Conservation (phyloP, 2,113 vertebrate species). For the Callithrix jacchus region DNA sequence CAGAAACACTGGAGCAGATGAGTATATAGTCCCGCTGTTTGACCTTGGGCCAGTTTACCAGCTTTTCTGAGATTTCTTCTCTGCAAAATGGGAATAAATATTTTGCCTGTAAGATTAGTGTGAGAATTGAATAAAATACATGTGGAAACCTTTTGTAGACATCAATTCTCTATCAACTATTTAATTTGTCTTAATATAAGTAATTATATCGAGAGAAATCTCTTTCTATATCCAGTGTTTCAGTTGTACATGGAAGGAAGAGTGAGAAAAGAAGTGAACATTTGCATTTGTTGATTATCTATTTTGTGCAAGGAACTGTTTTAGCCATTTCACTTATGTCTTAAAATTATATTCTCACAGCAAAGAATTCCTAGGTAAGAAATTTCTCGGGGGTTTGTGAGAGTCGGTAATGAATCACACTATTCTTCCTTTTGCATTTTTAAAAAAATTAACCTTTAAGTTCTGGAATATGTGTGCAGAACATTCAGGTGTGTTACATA, state of each 20-base stretch:
- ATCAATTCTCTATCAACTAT: not conserved
- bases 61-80: not conserved
- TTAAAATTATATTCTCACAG: not conserved
- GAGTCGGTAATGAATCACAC: not conserved
- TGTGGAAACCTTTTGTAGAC: not conserved
- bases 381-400: not conserved
- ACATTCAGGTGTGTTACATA: too few species aligned
- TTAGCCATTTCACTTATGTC: not conserved
- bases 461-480: too few species aligned
- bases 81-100: not conserved
- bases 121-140: not conserved
- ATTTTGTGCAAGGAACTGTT: not conserved
- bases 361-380: not conserved
- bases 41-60: not conserved
- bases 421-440: not conserved
- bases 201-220: not conserved
- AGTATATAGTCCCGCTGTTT: not conserved
- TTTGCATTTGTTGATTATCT: not conserved
- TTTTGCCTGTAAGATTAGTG: not conserved
- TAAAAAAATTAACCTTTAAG: too few species aligned
- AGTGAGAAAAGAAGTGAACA: not conserved
- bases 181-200: not conserved
- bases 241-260: not conserved
- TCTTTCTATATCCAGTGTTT: not conserved
- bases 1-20: not conserved